Evolutionary conservation across 2,113 vertebrate species (phyloP).

Genomic region (Callopanchax toddi): DNA sequence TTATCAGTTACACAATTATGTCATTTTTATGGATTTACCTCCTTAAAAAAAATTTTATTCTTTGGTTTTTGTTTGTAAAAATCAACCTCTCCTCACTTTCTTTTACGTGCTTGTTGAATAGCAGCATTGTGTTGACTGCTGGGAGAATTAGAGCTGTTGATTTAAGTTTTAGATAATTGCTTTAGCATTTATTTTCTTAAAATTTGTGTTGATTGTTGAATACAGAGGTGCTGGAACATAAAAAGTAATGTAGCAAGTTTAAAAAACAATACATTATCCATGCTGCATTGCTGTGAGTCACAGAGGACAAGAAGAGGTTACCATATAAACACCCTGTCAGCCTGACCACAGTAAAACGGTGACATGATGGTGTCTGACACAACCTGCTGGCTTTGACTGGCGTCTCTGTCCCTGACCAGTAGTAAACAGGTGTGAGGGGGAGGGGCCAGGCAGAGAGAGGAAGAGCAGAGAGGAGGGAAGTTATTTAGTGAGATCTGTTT

Average conservation of each 20-base stretch:
- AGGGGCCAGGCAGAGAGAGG: conserved; percentile 43
- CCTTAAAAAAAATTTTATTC: too few species aligned
- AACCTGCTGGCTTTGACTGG: not conserved
- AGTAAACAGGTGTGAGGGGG: conserved; percentile 62
- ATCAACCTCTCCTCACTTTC: too few species aligned
- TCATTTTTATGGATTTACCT: too few species aligned
- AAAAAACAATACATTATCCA: conserved; percentile 14
- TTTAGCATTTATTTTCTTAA: not conserved
- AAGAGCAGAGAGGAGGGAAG: conserved; percentile 58
- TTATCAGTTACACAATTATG: too few species aligned
- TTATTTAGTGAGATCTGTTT: conserved; percentile 34
- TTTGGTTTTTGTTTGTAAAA: too few species aligned
- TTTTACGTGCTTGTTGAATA: too few species aligned
- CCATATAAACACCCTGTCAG: conserved; percentile 22
- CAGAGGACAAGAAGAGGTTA: conserved; percentile 44
- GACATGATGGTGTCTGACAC: conserved; percentile 14
- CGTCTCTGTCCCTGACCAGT: conserved; percentile 14
- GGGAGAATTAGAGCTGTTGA: conserved; percentile 49
- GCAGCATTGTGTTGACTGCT: not conserved
- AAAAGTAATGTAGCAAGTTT: conserved; percentile 1
- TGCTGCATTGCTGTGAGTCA: conserved; percentile 29
- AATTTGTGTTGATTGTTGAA: not conserved
- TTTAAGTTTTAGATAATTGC: not conserved
- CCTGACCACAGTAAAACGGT: conserved; percentile 22
- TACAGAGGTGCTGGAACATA: conserved; percentile 1